Evolutionary conservation across 2,113 vertebrate genomes (phyloP).

Genomic region (Oryctolagus cuniculus): DNA sequence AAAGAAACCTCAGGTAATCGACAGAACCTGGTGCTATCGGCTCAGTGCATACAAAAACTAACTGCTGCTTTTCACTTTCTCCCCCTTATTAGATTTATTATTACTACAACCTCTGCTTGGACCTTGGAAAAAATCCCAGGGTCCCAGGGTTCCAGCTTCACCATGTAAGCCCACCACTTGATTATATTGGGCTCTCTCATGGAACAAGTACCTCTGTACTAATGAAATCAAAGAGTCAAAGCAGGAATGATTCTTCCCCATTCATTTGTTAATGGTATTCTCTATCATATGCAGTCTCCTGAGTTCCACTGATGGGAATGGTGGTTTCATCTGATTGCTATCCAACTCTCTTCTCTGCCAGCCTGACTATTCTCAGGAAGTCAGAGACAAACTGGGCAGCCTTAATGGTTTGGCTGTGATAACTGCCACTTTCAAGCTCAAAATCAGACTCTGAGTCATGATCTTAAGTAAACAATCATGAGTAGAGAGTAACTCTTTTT

Average conservation of each 20-base stretch:
- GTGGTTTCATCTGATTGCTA: too few relatives aligned
- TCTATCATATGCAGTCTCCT: too few relatives aligned
- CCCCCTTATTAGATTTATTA: slow-evolving; percentile 67
- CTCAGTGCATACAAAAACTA: slow-evolving; percentile 69
- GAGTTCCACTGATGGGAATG: too few relatives aligned
- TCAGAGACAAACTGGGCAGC: too few relatives aligned
- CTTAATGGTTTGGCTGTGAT: too few relatives aligned
- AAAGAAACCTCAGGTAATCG: too few relatives aligned
- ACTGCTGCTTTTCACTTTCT: slow-evolving; percentile 62
- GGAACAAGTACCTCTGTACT: slow-evolving; percentile 17
- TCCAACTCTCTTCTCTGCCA: too few relatives aligned
- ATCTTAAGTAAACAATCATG: not conserved
- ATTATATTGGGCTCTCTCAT: slow-evolving; percentile 37
- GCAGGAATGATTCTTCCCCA: too few relatives aligned
- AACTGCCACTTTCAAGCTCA: not conserved
- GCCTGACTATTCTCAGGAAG: too few relatives aligned
- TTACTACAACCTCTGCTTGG: not conserved
- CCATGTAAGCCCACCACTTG: not conserved
- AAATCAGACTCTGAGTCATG: not conserved
- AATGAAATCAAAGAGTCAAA: not conserved
- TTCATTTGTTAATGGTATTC: too few relatives aligned
- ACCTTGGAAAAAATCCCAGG: not conserved
- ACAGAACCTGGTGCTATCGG: too few relatives aligned
- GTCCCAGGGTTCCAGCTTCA: too few relatives aligned
- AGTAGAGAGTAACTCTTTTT: not conserved